These are phyloP conservation scores for Hemaris fuciformis DNA, from an alignment of 2,888 invertebrate species.

Conservation along the genomic window DNA sequence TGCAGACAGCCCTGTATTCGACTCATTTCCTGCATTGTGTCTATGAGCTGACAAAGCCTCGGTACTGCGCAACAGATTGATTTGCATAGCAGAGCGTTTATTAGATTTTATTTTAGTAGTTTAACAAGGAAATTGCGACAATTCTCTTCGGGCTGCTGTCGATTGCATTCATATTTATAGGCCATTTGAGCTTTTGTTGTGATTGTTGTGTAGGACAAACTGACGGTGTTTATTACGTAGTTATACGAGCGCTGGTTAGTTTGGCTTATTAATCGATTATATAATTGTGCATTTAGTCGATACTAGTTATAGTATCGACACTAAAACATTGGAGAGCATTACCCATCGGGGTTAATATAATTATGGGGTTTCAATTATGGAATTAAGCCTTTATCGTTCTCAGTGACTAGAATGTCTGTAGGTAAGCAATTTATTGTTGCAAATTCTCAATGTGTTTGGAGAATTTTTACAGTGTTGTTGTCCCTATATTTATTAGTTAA, in stretches of 20 bases:
- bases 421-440: background rate
- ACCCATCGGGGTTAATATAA: background rate
- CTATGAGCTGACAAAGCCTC: slow-evolving; percentile 33
- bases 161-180: slow-evolving; percentile 13
- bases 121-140: slow-evolving; percentile 19
- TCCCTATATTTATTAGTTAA: no score
- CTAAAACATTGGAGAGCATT: no score
- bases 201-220: slow-evolving; percentile 1
- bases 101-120: slow-evolving; percentile 28
- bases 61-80: slow-evolving; percentile 56
- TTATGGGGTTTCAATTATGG: no score
- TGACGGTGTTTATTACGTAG: slow-evolving; percentile 1
- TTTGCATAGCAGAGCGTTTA: slow-evolving; percentile 65
- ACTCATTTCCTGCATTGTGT: slow-evolving; percentile 46
- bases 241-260: background rate
- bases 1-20: slow-evolving; percentile 9
- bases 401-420: background rate
- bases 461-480: background rate
- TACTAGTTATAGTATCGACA: no score
- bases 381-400: slow-evolving; percentile 3
- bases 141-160: slow-evolving; percentile 2
- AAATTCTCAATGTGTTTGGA: background rate
- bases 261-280: slow-evolving; percentile 7
- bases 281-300: background rate
- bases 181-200: slow-evolving; percentile 1